Conservation (phyloP, 2,888 invertebrate genomes). For the Epistrophe eligans region DNA sequence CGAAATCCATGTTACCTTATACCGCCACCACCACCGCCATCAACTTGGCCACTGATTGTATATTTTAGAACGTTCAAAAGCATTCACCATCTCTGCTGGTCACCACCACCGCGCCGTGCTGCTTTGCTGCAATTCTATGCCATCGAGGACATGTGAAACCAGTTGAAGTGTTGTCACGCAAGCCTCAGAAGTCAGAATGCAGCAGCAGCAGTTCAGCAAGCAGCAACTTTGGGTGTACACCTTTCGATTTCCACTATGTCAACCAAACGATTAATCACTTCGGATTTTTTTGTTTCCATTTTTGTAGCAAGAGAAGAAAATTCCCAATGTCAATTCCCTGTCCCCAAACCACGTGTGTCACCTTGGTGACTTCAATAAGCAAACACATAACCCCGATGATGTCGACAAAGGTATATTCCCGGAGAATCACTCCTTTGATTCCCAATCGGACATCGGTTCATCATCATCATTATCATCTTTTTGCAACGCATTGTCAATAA, state of each 20-base stretch:
- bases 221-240: conserved; percentile 58
- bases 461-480: conserved; percentile 10
- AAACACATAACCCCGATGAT: conserved; percentile 50
- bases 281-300: conserved; percentile 17
- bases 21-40: not conserved
- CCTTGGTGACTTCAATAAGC: conserved; percentile 69
- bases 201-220: conserved; percentile 26
- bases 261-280: conserved; percentile 72
- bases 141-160: conserved; percentile 72
- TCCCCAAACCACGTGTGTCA: conserved; percentile 58
- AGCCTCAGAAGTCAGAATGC: conserved; percentile 51
- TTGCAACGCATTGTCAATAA: conserved; percentile 39
- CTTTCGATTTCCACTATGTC: conserved; percentile 73
- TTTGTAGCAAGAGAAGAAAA: conserved; percentile 29
- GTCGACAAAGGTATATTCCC: not conserved
- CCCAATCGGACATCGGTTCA: conserved; percentile 42
- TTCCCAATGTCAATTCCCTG: conserved; percentile 46
- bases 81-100: conserved; percentile 14
- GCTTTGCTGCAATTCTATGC: conserved; percentile 6
- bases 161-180: conserved; percentile 74
- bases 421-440: conserved; percentile 60
- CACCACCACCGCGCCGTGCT: not conserved
- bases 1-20: conserved; percentile 11
- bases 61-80: conserved; percentile 31
- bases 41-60: not conserved